These are phyloP conservation scores for Hormaphis cornu DNA, from an alignment of 1,140 invertebrate genomes.

Conservation along the genomic window DNA sequence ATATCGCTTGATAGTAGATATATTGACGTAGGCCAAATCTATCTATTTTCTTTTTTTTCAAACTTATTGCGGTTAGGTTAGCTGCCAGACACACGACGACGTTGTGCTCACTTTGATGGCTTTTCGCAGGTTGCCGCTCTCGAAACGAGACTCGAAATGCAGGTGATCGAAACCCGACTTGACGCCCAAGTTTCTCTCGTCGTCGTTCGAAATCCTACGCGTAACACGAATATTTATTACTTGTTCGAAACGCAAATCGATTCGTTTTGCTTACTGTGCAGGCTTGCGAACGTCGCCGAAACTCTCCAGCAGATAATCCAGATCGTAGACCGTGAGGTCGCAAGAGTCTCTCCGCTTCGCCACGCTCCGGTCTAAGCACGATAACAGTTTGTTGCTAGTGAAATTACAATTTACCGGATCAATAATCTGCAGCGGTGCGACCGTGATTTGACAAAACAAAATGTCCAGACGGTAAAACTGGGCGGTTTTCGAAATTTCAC, in stretches of 20 bases:
- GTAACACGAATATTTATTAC: not conserved
- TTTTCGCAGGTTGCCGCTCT: constrained; percentile 81
- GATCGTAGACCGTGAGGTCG: not conserved
- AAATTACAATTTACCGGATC: not conserved
- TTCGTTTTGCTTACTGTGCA: not conserved
- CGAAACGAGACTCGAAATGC: constrained; percentile 79
- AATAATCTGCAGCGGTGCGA: not conserved
- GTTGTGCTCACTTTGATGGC: constrained; percentile 65
- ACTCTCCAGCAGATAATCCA: not conserved
- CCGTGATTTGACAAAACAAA: too few relatives aligned
- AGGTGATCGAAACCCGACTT: constrained; percentile 45
- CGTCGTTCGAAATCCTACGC: constrained; percentile 45
- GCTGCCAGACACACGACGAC: too few relatives aligned
- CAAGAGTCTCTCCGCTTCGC: not conserved
- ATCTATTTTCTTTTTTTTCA: too few relatives aligned
- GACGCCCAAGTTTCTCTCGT: constrained; percentile 52
- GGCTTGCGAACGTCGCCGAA: not conserved
- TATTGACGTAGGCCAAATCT: too few relatives aligned
- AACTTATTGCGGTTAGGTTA: too few relatives aligned
- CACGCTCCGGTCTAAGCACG: not conserved
- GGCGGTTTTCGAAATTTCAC: too few relatives aligned
- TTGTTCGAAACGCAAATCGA: not conserved
- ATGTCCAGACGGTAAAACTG: too few relatives aligned
- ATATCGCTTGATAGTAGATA: too few relatives aligned
- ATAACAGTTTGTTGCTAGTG: not conserved